Conservation (phyloP, 2,797 vertebrate species). For the Adelosebastes latens region DNA sequence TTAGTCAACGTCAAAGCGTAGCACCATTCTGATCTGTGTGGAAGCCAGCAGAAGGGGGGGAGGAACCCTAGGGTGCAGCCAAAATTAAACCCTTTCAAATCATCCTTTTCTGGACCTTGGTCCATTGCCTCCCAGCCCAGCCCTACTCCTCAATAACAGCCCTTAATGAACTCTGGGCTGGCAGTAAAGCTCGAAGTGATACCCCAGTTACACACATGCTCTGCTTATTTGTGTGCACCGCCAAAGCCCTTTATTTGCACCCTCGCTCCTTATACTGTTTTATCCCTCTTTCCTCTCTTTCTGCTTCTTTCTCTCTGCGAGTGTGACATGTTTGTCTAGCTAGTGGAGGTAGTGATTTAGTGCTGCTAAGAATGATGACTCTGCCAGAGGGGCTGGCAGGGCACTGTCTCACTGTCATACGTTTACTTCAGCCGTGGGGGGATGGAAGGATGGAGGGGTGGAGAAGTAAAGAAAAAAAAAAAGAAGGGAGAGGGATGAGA, state of each 20-base stretch:
- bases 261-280: constrained; percentile 24
- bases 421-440: constrained; percentile 63
- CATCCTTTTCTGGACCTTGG: constrained; percentile 54
- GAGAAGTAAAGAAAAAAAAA: constrained; percentile 34
- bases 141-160: constrained; percentile 53
- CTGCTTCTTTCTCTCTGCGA: constrained; percentile 48
- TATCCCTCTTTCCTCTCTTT: constrained; percentile 40
- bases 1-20: constrained; percentile 36
- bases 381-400: constrained; percentile 84
- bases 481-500: constrained; percentile 6
- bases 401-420: constrained; percentile 83
- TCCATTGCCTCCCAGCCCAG: constrained; percentile 35
- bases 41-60: constrained; percentile 36
- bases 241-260: constrained; percentile 43
- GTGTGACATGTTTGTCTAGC: constrained; percentile 84
- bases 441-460: constrained; percentile 36
- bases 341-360: constrained; percentile 86
- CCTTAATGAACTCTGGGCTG: constrained; percentile 68
- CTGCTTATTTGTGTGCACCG: constrained; percentile 33
- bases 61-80: constrained; percentile 33
- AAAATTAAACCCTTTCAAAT: constrained; percentile 61
- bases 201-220: constrained; percentile 59
- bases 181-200: constrained; percentile 62
- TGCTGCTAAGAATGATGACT: constrained; percentile 83
- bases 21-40: constrained; percentile 41